phyloP scores from a whole-genome alignment of 2,888 invertebrate genomes.

The Hirtodrosophila histrioides region DNA sequence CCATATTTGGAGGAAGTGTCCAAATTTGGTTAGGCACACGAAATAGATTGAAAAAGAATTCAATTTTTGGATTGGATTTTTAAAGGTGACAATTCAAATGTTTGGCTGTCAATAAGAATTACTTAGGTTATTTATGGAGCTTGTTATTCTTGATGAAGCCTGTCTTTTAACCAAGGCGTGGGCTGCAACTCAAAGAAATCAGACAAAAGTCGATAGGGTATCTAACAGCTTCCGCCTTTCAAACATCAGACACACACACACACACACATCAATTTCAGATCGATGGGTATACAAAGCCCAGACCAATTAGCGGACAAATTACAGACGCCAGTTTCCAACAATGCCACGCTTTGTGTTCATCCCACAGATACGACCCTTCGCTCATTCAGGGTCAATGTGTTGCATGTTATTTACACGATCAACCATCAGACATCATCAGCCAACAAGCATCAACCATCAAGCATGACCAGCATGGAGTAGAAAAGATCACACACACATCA shows the following conservation, averaged over 20 bases:
- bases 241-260: slow-evolving; percentile 5
- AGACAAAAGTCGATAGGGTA: too few relatives aligned
- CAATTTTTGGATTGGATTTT: slow-evolving; percentile 39
- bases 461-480: background rate
- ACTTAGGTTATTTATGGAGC: slow-evolving; percentile 37
- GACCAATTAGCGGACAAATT: slow-evolving; percentile 56
- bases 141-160: slow-evolving; percentile 14
- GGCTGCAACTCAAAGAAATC: slow-evolving; percentile 8
- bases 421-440: too few relatives aligned
- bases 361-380: slow-evolving; percentile 15
- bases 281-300: slow-evolving; percentile 1
- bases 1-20: slow-evolving; percentile 48
- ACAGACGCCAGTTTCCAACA: slow-evolving; percentile 59
- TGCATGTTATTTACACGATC: slow-evolving; percentile 50
- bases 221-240: slow-evolving; percentile 55
- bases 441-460: background rate
- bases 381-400: slow-evolving; percentile 72
- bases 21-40: slow-evolving; percentile 54
- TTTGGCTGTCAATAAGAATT: slow-evolving; percentile 66
- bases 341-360: slow-evolving; percentile 58
- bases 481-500: slow-evolving; percentile 41
- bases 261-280: slow-evolving; percentile 23
- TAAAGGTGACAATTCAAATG: slow-evolving; percentile 68
- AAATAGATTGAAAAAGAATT: slow-evolving; percentile 59
- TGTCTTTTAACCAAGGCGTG: slow-evolving; percentile 16